phyloP scores from a whole-genome alignment of 2,888 invertebrate species.

The Euzophera pinguis region DNA sequence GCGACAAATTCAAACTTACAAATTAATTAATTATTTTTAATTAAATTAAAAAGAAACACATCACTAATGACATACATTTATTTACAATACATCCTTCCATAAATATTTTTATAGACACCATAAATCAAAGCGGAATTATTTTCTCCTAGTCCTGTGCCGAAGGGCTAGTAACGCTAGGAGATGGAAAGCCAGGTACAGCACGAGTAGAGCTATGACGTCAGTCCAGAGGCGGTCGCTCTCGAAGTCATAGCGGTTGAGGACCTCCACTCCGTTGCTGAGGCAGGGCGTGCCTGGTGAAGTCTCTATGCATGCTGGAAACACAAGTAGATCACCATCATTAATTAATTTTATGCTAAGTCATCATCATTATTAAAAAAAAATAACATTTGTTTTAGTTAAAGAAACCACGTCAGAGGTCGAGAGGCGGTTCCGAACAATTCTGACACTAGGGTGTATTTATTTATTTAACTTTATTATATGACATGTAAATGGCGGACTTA shows the following conservation, averaged over 20 bases:
- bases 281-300: slow-evolving; percentile 83
- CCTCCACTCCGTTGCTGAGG: slow-evolving; percentile 84
- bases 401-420: no score
- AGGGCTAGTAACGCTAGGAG: slow-evolving; percentile 84
- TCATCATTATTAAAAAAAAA: no score
- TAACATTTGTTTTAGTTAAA: no score
- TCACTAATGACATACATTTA: background rate
- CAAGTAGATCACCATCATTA: background rate
- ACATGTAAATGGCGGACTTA: no score
- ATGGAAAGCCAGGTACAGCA: slow-evolving; percentile 85
- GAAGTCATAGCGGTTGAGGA: slow-evolving; percentile 87
- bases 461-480: no score
- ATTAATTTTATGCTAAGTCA: background rate
- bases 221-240: slow-evolving; percentile 79
- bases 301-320: slow-evolving; percentile 77
- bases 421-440: no score
- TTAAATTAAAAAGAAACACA: background rate
- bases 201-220: slow-evolving; percentile 83
- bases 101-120: slow-evolving; percentile 15
- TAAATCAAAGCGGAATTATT: slow-evolving; percentile 42
- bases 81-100: slow-evolving; percentile 4
- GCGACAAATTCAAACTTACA: no score
- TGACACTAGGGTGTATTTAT: no score
- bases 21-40: background rate
- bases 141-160: slow-evolving; percentile 80